phyloP scores from a whole-genome alignment of 2,797 vertebrate genomes.

The Mormyrus hasselquistii region DNA sequence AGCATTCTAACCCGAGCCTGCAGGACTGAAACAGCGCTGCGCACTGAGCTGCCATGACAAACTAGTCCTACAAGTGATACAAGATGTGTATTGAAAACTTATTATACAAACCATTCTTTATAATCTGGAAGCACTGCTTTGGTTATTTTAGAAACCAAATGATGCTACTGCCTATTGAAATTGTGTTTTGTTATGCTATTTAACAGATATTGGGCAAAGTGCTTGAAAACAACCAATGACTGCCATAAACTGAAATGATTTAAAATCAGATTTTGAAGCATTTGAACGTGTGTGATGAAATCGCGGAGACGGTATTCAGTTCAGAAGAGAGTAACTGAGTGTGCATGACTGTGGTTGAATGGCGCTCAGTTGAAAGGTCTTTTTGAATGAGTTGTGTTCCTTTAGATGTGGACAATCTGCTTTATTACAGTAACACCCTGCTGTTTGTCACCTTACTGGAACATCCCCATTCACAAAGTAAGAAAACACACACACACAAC shows the following conservation, averaged over 20 bases:
- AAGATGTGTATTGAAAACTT: too few relatives aligned
- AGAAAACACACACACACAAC: not conserved
- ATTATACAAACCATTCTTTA: not conserved
- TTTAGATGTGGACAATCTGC: conserved; percentile 52
- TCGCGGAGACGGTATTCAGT: not conserved
- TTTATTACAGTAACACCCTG: conserved; percentile 38
- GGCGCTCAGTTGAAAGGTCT: conserved; percentile 23
- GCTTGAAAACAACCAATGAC: not conserved
- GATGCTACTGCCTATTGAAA: not conserved
- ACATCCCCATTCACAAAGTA: conserved; percentile 18
- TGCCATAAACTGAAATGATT: not conserved
- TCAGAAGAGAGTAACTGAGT: not conserved
- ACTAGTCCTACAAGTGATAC: not conserved
- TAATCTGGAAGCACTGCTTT: not conserved
- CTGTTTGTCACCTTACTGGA: conserved; percentile 42
- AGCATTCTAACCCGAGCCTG: not conserved
- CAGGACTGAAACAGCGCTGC: not conserved
- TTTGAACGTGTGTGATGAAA: not conserved
- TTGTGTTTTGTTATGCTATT: not conserved
- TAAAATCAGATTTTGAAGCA: not conserved
- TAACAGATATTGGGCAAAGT: not conserved
- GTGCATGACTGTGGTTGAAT: conserved; percentile 2
- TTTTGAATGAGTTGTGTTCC: conserved; percentile 34
- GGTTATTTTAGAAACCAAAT: not conserved
- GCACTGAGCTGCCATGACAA: not conserved